Evolutionary conservation across 2,888 invertebrate species (phyloP), one percentile per base, ranked within the genome.

Genomic region (Synanthedon vespiformis): DNA sequence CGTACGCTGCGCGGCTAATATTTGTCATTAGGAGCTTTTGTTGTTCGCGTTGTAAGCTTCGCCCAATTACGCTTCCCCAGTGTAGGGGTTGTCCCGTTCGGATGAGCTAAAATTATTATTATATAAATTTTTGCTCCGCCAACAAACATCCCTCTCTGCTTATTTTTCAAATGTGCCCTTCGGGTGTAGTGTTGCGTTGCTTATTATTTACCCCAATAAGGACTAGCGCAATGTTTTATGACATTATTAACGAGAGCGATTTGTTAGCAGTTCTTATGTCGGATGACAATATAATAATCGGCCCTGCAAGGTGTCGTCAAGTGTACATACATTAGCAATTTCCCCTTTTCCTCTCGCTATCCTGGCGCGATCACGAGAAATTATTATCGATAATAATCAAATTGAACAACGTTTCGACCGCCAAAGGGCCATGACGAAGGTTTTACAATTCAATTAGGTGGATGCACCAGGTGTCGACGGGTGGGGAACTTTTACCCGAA

Each of bases 381-480:
- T 76, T 61, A 73, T 70, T 74, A 74, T 74, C 74, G 78, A 79
- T 81, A 80, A 80, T 80, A 75, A 81, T 84, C 74, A 71, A 74
- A 77, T 76, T 78, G 71, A 61, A 79, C 77, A 76, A 76, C 74
- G 69, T 71, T 78, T 73, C 75, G 77, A 77, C 83, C 80, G 81
- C 77, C 77, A 77, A 80, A 80, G 79, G 82, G 75, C 75, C 79
- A 76, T 74, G 76, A 74, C 74, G 75, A 78, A 78, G 79, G 83
- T 80, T 83, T 82, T 81, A 85, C 85, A 85, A 84, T 85, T 85
- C 84, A 85, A 85, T 85, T 85, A 84, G 77, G 61, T 85, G 83
- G 77, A 61, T 67, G 62, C 70, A 75, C 78, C 85, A 84, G 85
- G 84, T 85, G 85, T 74, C 69, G 76, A 71, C 73, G 68, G 64